These are phyloP conservation scores for Sarcoramphus papa DNA, from an alignment of 2,797 vertebrate genomes.

Conservation along the genomic window DNA sequence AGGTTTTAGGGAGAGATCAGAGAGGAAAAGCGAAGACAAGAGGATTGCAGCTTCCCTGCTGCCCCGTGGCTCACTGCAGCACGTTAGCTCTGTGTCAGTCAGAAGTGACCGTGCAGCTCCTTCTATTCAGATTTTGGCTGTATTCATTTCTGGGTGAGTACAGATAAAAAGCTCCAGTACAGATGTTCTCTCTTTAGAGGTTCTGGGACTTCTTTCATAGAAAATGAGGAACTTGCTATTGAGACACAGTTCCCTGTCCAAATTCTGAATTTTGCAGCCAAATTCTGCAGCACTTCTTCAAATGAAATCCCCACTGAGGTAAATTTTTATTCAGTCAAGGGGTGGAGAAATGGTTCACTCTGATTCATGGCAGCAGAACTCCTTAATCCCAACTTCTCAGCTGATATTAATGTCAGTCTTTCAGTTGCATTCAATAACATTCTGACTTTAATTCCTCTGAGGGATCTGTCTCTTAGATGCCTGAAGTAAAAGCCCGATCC, in stretches of 20 bases:
- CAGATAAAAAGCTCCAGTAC: neutral
- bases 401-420: slow-evolving; percentile 4
- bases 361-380: neutral
- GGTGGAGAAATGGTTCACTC: neutral
- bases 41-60: neutral
- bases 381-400: neutral
- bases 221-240: neutral
- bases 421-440: slow-evolving; percentile 23
- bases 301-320: neutral
- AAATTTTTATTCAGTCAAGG: neutral
- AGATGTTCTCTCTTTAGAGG: neutral
- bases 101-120: neutral
- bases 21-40: neutral
- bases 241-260: neutral
- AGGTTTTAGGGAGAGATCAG: neutral
- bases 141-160: neutral
- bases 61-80: neutral
- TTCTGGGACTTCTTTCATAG: neutral
- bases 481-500: neutral
- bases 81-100: neutral
- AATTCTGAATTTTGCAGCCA: neutral
- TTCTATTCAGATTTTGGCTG: neutral
- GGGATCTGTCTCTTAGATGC: neutral
- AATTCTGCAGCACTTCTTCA: neutral
- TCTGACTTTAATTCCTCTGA: slow-evolving; percentile 25